Evolutionary conservation across 2,113 vertebrate species (phyloP).

Genomic region (Columbina picui): DNA sequence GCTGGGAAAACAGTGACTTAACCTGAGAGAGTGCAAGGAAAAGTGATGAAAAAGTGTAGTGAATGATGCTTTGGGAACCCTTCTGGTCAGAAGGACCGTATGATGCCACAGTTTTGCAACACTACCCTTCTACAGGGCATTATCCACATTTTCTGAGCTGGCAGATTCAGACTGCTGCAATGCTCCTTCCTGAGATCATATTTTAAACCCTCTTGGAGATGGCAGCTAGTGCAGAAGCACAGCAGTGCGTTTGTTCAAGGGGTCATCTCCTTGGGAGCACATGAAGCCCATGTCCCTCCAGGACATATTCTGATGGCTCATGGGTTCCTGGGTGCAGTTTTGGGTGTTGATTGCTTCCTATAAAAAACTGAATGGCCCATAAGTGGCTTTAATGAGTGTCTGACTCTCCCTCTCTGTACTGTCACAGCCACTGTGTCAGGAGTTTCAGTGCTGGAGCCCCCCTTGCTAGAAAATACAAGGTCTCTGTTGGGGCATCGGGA

Average conservation of each 20-base stretch:
- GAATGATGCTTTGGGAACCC: background rate
- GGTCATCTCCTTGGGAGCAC: background rate
- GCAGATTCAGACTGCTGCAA: background rate
- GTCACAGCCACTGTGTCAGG: background rate
- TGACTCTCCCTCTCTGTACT: background rate
- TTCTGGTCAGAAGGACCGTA: background rate
- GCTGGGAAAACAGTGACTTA: conserved; percentile 13
- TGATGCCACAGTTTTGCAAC: background rate
- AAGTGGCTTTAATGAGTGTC: background rate
- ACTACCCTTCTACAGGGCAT: rapidly evolving
- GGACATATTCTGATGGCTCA: background rate
- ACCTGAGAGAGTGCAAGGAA: background rate
- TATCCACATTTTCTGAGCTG: background rate
- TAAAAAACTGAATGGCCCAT: background rate
- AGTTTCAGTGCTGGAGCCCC: background rate
- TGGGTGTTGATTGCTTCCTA: background rate
- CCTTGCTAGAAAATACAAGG: background rate
- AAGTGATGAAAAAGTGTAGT: background rate
- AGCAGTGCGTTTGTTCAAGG: background rate
- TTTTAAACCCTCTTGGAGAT: background rate
- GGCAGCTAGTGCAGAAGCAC: background rate
- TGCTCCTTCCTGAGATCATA: background rate
- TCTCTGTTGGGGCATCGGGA: background rate
- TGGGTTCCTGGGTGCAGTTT: background rate
- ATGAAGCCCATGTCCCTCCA: background rate